These are phyloP conservation scores for Parnassius mnemosyne DNA, from an alignment of 2,888 invertebrate species.

Conservation along the genomic window DNA sequence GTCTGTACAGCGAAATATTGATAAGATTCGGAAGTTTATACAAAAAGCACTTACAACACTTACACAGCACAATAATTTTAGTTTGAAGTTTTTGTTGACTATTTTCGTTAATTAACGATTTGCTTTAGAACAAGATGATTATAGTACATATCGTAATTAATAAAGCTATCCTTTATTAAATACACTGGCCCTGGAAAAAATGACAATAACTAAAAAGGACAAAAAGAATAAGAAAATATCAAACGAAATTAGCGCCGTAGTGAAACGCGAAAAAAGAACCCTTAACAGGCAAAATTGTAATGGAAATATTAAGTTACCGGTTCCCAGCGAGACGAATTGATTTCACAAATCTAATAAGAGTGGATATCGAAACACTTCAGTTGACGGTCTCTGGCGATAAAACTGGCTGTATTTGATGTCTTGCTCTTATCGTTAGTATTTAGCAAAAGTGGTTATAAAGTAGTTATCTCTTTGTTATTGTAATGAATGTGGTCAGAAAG, in stretches of 20 bases:
- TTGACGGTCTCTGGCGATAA: conserved; percentile 30
- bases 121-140: no score
- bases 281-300: conserved; percentile 41
- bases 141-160: no score
- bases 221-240: conserved; percentile 8
- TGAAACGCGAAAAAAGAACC: conserved; percentile 13
- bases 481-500: no score
- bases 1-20: no score
- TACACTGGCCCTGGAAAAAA: neutral
- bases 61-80: no score
- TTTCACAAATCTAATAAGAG: conserved; percentile 65
- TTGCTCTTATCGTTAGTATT: conserved; percentile 5
- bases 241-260: conserved; percentile 17
- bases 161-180: no score
- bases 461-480: no score
- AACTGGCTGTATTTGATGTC: conserved; percentile 35
- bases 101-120: no score
- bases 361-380: conserved; percentile 35
- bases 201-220: neutral
- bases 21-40: no score
- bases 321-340: conserved; percentile 60
- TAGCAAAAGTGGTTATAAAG: no score
- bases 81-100: no score
- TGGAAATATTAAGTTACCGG: conserved; percentile 64
- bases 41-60: no score